A percentile compares a stretch with the other conserved stretches of the same genome.
Conservation (phyloP, 2,113 vertebrate genomes). For the Myrmophylax atrothorax region DNA sequence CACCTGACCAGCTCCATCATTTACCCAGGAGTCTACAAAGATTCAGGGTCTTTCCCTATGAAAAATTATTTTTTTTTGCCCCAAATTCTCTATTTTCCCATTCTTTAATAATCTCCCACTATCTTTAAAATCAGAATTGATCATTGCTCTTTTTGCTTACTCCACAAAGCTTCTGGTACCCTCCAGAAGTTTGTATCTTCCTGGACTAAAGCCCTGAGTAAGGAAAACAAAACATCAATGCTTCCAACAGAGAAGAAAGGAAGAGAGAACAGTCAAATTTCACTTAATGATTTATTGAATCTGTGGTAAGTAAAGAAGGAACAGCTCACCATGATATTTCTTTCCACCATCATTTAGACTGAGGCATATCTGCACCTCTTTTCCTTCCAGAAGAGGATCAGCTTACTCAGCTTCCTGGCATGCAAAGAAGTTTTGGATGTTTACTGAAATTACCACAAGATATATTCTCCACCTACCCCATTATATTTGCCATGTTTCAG, state of each 20-base stretch:
- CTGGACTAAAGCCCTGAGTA: neutral
- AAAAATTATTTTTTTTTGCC: fast-evolving
- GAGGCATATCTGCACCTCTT: neutral
- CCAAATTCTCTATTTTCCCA: neutral
- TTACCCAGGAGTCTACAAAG: neutral
- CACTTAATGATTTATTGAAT: too few relatives aligned
- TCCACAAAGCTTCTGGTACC: neutral
- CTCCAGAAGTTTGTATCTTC: neutral
- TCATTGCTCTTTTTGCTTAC: neutral
- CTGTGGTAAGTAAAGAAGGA: neutral
- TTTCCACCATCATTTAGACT: neutral
- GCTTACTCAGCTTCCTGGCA: neutral
- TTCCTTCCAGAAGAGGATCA: neutral
- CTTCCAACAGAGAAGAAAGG: neutral
- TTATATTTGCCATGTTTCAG: neutral
- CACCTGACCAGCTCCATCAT: neutral
- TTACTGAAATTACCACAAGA: neutral
- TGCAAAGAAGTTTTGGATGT: neutral
- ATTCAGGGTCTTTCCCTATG: neutral
- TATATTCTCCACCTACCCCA: neutral
- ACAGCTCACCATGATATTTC: neutral
- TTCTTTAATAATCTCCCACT: neutral
- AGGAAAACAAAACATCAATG: neutral
- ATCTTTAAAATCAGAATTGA: neutral
- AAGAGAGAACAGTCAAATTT: neutral